A percentile compares a stretch with the other conserved stretches of the same genome.
These are phyloP conservation scores for Athalia rosae DNA, from an alignment of 2,888 invertebrate species.

Conservation along the genomic window DNA sequence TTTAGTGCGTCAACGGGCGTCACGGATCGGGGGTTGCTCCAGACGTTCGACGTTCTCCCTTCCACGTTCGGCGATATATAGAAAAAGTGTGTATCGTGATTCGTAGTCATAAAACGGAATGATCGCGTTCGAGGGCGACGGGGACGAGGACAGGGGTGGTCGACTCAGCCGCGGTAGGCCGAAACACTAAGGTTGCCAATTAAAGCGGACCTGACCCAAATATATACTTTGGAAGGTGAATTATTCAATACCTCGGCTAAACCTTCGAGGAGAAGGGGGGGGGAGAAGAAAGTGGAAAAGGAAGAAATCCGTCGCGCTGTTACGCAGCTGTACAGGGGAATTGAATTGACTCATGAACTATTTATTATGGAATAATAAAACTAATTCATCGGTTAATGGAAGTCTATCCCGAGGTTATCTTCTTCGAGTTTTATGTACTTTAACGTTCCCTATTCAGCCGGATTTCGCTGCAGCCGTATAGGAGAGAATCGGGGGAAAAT, in stretches of 20 bases:
- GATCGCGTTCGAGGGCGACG: conserved; percentile 36
- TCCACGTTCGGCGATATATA: not conserved
- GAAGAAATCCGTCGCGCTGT: conserved; percentile 34
- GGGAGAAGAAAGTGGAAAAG: conserved; percentile 22
- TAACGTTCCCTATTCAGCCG: not conserved
- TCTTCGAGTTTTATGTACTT: not conserved
- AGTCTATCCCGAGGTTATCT: no score
- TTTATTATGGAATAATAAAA: conserved; percentile 51
- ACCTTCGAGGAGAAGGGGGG: conserved; percentile 11
- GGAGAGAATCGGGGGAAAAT: not conserved
- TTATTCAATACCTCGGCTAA: conserved; percentile 50
- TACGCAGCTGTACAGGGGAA: conserved; percentile 41
- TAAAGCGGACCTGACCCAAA: conserved; percentile 56
- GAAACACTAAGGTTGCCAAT: conserved; percentile 51
- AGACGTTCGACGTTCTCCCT: not conserved
- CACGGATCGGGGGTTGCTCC: not conserved
- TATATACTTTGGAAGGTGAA: conserved; percentile 51
- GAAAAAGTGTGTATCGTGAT: conserved; percentile 44
- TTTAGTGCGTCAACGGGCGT: conserved; percentile 31
- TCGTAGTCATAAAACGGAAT: conserved; percentile 46
- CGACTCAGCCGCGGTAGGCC: conserved; percentile 4
- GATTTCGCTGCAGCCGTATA: not conserved
- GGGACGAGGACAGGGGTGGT: not conserved
- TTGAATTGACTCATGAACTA: conserved; percentile 41
- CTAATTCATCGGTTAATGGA: conserved; percentile 27